These are phyloP conservation scores for Eospalax fontanierii DNA, from an alignment of 2,797 vertebrate genomes.

Conservation along the genomic window DNA sequence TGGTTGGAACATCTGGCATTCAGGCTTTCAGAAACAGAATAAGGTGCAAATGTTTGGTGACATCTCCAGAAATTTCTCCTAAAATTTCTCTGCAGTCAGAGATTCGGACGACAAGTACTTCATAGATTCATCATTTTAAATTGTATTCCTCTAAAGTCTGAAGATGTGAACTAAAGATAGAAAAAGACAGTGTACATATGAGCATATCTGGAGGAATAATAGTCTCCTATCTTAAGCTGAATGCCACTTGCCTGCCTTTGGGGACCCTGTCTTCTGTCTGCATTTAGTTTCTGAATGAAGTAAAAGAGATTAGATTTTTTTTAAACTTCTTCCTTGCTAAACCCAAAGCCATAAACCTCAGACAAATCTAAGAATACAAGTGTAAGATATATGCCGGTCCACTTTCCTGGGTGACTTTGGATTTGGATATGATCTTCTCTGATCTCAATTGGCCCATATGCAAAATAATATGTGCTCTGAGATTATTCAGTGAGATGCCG, in stretches of 20 bases:
- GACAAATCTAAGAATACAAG: not conserved
- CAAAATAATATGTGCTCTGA: not conserved
- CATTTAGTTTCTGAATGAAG: slow-evolving; percentile 1
- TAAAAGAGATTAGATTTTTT: not conserved
- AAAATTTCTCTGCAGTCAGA: not conserved
- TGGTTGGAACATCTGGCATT: not conserved
- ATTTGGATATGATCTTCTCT: not conserved
- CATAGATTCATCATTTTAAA: not conserved
- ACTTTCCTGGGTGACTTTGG: not conserved
- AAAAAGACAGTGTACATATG: too few species aligned
- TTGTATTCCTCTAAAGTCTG: not conserved
- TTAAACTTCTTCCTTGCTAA: not conserved
- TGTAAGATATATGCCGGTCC: not conserved
- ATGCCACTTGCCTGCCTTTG: not conserved
- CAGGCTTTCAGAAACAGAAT: not conserved
- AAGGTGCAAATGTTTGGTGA: not conserved
- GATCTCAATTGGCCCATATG: not conserved
- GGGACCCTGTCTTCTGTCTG: slow-evolving; percentile 1
- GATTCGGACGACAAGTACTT: not conserved
- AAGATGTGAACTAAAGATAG: not conserved
- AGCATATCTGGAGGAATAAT: not conserved
- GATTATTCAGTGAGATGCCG: not conserved
- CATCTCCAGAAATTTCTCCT: not conserved
- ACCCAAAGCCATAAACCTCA: not conserved
- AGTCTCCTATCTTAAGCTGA: not conserved